phyloP scores from a whole-genome alignment of 2,797 vertebrate genomes.

The Hippopotamyrus pictus region DNA sequence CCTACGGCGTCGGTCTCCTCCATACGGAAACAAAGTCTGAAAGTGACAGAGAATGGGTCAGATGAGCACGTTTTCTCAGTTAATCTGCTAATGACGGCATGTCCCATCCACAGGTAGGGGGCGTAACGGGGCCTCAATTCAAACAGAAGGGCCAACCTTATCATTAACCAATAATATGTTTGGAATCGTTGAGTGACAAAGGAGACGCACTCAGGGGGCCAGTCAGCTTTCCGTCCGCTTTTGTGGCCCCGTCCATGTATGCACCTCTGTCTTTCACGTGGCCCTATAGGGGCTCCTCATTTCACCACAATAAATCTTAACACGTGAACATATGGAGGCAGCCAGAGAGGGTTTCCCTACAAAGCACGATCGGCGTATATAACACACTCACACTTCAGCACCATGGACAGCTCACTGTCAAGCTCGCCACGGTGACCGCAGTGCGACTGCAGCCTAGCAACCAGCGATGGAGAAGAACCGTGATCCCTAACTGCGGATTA shows the following conservation, averaged over 20 bases:
- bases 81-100: slow-evolving; percentile 54
- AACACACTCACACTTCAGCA: slow-evolving; percentile 37
- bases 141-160: not conserved
- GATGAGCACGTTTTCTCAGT: slow-evolving; percentile 57
- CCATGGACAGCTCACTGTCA: slow-evolving; percentile 46
- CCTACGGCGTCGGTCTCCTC: slow-evolving; percentile 23
- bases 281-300: not conserved
- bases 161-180: not conserved
- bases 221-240: not conserved
- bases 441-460: not conserved
- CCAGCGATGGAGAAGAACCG: not conserved
- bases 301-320: not conserved
- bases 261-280: not conserved
- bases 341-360: not conserved
- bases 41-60: slow-evolving; percentile 49
- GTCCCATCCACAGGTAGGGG: slow-evolving; percentile 17
- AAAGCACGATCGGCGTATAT: not conserved
- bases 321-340: not conserved
- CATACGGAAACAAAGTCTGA: slow-evolving; percentile 38
- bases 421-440: too few relatives aligned
- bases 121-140: not conserved
- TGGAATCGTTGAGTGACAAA: not conserved
- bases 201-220: not conserved
- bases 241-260: not conserved
- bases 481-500: not conserved